Percentiles rank a stretch among this genome's conserved stretches.
phyloP scores from a whole-genome alignment of 2,113 vertebrate genomes.

The Limanda limanda region DNA sequence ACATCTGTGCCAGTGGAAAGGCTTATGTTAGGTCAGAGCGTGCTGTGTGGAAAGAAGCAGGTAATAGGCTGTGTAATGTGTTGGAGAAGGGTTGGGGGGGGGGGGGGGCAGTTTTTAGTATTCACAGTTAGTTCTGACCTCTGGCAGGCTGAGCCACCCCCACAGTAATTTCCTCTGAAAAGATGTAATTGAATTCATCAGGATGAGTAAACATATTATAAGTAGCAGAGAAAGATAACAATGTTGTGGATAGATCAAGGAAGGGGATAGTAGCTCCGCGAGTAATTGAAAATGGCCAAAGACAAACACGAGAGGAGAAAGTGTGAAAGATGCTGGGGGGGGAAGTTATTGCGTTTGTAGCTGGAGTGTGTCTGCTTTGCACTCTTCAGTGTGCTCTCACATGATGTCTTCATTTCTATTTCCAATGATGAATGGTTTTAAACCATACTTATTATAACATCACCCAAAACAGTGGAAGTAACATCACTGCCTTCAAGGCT shows the following conservation, averaged over 20 bases:
- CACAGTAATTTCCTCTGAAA: conserved; percentile 78
- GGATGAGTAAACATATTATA: conserved; percentile 80
- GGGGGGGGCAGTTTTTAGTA: conserved; percentile 75
- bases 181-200: conserved; percentile 83
- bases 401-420: conserved; percentile 4
- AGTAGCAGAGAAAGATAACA: conserved; percentile 77
- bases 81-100: conserved; percentile 67
- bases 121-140: conserved; percentile 80
- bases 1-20: conserved; percentile 77
- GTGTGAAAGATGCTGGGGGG: conserved; percentile 5
- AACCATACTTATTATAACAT: conserved; percentile 11
- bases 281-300: conserved; percentile 79
- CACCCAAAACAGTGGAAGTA: not conserved
- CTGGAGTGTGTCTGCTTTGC: conserved; percentile 4
- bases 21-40: conserved; percentile 65
- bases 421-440: conserved; percentile 9
- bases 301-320: conserved; percentile 67
- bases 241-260: conserved; percentile 76
- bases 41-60: conserved; percentile 73
- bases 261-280: conserved; percentile 63
- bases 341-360: conserved; percentile 23
- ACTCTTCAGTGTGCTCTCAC: not conserved
- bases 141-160: conserved; percentile 68
- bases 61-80: conserved; percentile 82
- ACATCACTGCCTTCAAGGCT: not conserved